These are phyloP conservation scores for Himalopsyche kuldschensis DNA, from an alignment of 2,888 invertebrate species.

Conservation along the genomic window DNA sequence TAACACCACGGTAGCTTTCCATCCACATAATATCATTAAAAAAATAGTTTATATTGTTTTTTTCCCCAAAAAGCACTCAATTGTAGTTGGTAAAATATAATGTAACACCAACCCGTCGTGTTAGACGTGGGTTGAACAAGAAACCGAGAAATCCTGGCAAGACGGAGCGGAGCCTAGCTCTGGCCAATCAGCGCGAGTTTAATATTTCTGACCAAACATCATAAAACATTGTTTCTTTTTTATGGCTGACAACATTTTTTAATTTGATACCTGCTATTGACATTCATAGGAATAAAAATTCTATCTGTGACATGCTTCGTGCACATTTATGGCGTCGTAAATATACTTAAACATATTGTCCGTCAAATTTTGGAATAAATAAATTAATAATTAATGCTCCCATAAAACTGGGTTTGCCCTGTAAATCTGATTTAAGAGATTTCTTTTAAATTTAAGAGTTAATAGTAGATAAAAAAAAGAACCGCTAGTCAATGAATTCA, in stretches of 20 bases:
- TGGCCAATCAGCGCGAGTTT: not conserved
- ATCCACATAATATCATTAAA: too few relatives aligned
- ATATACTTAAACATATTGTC: not conserved
- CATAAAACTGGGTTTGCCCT: not conserved
- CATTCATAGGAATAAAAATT: not conserved
- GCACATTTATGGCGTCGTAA: not conserved
- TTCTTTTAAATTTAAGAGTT: not conserved
- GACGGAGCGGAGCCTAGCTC: not conserved
- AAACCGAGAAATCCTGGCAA: not conserved
- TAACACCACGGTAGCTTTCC: too few relatives aligned
- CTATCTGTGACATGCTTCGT: not conserved
- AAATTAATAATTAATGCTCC: not conserved
- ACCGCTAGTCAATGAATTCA: too few relatives aligned
- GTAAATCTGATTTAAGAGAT: not conserved
- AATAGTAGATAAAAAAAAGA: too few relatives aligned
- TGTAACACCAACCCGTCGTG: not conserved
- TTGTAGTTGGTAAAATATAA: too few relatives aligned
- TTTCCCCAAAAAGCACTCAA: too few relatives aligned
- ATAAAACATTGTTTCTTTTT: constrained; percentile 1
- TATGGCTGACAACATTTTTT: not conserved
- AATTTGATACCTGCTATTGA: not conserved
- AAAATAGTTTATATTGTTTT: too few relatives aligned
- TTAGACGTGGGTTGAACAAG: not conserved
- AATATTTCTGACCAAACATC: not conserved
- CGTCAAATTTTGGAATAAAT: not conserved